phyloP scores from a whole-genome alignment of 2,113 vertebrate genomes.

The Callithrix jacchus region DNA sequence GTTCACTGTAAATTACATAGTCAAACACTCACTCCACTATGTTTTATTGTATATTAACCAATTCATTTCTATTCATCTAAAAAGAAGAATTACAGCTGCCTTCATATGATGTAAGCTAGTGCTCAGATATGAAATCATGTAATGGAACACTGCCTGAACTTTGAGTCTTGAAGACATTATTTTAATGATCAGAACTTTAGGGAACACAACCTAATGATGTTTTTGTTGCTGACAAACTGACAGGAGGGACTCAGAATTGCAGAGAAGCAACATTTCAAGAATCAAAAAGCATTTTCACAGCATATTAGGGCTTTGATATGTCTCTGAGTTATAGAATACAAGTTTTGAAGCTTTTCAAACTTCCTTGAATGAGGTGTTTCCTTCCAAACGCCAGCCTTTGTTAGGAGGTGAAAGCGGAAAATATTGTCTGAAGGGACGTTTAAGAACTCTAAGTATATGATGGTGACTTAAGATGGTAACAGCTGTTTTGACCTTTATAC shows the following conservation, averaged over 20 bases:
- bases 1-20: not conserved
- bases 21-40: not conserved
- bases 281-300: constrained; percentile 28
- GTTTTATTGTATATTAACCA: not conserved
- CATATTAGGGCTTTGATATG: constrained; percentile 35
- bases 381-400: not conserved
- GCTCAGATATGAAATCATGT: not conserved
- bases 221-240: constrained; percentile 49
- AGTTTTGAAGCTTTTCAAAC: constrained; percentile 32
- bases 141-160: not conserved
- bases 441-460: not conserved
- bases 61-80: not conserved
- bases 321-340: not conserved
- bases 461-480: not conserved
- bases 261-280: constrained; percentile 54
- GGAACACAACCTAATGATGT: not conserved
- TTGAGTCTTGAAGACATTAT: constrained; percentile 42
- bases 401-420: not conserved
- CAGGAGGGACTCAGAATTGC: constrained; percentile 31
- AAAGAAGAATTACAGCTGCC: not conserved
- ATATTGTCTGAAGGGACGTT: not conserved
- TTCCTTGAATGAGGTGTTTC: constrained; percentile 29
- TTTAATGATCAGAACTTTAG: constrained; percentile 39
- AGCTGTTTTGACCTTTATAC: not conserved
- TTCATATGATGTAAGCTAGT: not conserved